Evolutionary conservation across 2,113 vertebrate genomes (phyloP).

Genomic region (Apteryx mantelli): DNA sequence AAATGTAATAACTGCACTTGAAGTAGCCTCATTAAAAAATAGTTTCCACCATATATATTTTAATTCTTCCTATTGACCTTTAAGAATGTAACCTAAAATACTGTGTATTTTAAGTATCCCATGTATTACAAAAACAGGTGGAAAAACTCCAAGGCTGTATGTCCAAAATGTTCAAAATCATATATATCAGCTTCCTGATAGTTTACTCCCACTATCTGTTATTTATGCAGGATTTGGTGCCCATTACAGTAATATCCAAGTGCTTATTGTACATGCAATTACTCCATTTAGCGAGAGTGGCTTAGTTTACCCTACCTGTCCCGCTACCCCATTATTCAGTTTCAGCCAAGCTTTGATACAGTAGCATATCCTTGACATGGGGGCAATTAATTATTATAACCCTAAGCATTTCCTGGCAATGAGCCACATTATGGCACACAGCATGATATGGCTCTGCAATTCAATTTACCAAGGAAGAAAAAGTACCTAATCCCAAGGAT

Average conservation of each 20-base stretch:
- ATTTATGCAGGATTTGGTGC: background rate
- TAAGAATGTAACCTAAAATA: background rate
- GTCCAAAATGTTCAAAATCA: background rate
- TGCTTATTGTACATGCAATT: background rate
- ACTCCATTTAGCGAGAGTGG: background rate
- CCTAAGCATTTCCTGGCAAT: conserved; percentile 30
- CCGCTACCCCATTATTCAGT: fast-evolving
- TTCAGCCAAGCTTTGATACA: background rate
- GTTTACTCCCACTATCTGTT: background rate
- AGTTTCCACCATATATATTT: conserved; percentile 43
- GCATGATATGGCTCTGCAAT: background rate
- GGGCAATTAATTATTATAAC: background rate
- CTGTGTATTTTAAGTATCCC: background rate
- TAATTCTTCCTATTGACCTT: conserved; percentile 27
- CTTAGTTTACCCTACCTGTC: background rate
- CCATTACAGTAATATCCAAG: background rate
- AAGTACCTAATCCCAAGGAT: conserved; percentile 59
- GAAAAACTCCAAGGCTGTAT: background rate
- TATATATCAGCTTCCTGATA: background rate
- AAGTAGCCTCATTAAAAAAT: conserved; percentile 43
- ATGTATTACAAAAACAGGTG: background rate
- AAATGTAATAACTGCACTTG: conserved; percentile 53
- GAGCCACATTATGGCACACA: conserved; percentile 11
- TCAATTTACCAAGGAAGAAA: conserved; percentile 34
- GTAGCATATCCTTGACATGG: background rate